phyloP scores from a whole-genome alignment of 2,797 vertebrate species.

The Ceryle rudis region DNA sequence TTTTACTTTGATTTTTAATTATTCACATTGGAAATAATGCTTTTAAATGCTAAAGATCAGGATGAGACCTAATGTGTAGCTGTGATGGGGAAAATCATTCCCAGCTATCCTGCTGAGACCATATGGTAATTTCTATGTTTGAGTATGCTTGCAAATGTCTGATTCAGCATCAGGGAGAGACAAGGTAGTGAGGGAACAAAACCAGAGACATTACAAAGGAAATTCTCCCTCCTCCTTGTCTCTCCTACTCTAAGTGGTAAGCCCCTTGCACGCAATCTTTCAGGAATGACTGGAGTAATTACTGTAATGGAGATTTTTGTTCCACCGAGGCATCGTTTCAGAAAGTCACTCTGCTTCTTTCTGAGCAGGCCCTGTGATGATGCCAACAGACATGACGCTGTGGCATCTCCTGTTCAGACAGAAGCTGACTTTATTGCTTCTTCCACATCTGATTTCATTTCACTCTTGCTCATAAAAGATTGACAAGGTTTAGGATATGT shows the following conservation, averaged over 20 bases:
- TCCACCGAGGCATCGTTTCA: not conserved
- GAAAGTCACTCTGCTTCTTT: not conserved
- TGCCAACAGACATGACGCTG: not conserved
- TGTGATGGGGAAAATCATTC: constrained; percentile 15
- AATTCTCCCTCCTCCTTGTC: not conserved
- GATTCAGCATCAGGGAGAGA: not conserved
- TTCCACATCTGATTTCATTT: not conserved
- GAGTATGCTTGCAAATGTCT: not conserved
- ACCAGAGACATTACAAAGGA: not conserved
- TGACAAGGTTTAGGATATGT: not conserved
- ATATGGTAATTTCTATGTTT: constrained; percentile 22
- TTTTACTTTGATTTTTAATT: constrained; percentile 41
- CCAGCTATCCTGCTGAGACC: constrained; percentile 11
- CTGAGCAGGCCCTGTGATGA: not conserved
- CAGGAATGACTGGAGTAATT: not conserved
- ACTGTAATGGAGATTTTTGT: not conserved
- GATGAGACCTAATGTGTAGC: not conserved
- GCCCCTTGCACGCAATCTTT: not conserved
- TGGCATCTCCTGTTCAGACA: not conserved
- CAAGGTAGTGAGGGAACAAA: not conserved
- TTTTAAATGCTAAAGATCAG: not conserved
- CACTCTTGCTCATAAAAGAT: not conserved
- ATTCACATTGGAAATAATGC: constrained; percentile 15
- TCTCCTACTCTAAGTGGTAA: not conserved
- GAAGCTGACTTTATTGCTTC: not conserved